Conservation (phyloP, 2,797 vertebrate genomes). For the Lophius americanus region DNA sequence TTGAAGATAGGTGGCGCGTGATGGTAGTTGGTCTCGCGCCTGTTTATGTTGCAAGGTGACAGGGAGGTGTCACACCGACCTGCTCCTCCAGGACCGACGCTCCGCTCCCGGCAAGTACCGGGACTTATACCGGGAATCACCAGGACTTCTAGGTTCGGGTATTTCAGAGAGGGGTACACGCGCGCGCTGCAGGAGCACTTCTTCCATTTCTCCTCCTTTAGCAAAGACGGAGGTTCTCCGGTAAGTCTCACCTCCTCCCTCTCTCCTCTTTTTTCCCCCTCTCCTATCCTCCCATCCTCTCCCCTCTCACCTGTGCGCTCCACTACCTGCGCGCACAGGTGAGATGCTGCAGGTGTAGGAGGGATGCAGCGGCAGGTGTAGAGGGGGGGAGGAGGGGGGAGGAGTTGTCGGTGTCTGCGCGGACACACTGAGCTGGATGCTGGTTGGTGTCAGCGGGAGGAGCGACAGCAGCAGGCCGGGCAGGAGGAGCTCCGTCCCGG, state of each 20-base stretch:
- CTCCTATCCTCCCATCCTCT: neutral
- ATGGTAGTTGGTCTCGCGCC: conserved; percentile 84
- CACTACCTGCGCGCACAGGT: conserved; percentile 72
- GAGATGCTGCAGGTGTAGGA: conserved; percentile 47
- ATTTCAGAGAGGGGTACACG: neutral
- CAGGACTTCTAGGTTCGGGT: neutral
- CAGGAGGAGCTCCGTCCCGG: conserved; percentile 14
- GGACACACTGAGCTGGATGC: too few relatives aligned
- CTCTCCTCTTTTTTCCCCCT: neutral
- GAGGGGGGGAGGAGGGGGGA: neutral
- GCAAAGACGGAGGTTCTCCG: conserved; percentile 64
- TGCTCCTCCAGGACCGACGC: conserved; percentile 90
- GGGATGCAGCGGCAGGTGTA: too few relatives aligned
- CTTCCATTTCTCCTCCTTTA: neutral
- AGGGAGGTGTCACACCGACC: conserved; percentile 88
- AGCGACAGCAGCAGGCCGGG: conserved; percentile 4
- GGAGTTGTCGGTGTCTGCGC: too few relatives aligned
- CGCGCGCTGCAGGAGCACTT: conserved; percentile 17
- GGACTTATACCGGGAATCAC: neutral
- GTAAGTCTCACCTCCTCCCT: conserved; percentile 76
- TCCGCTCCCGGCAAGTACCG: conserved; percentile 66
- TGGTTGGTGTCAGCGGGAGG: neutral
- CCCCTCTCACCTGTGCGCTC: conserved; percentile 26
- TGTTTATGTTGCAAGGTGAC: conserved; percentile 85
- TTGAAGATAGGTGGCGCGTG: conserved; percentile 97